These are phyloP conservation scores for Meles meles DNA, from an alignment of 2,113 vertebrate genomes.

Conservation along the genomic window DNA sequence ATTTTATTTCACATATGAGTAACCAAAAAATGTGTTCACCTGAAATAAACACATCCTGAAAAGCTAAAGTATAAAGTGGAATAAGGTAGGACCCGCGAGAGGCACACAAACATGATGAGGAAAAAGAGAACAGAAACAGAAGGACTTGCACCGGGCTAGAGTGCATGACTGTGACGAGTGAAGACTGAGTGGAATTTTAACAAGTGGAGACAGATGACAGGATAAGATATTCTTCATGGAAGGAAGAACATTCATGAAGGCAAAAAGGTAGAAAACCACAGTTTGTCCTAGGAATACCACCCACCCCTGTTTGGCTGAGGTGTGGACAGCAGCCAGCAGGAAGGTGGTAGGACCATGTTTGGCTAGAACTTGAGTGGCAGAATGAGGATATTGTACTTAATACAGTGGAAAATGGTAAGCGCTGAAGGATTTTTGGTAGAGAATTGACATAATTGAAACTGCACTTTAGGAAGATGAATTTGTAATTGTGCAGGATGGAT, in stretches of 20 bases:
- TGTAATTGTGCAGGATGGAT: not conserved
- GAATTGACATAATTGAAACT: not conserved
- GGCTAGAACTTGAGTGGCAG: not conserved
- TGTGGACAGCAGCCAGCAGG: not conserved
- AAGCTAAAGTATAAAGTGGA: not conserved
- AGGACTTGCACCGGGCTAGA: not conserved
- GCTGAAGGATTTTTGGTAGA: not conserved
- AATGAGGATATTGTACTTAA: not conserved
- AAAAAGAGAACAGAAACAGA: not conserved
- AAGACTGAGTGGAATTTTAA: not conserved
- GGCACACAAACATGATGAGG: not conserved
- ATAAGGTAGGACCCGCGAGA: not conserved
- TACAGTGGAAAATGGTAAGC: not conserved
- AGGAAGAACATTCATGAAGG: not conserved
- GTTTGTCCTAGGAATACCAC: not conserved
- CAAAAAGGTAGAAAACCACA: not conserved
- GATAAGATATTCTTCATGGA: not conserved
- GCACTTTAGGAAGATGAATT: not conserved
- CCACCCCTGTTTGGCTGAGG: not conserved
- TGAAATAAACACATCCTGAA: not conserved
- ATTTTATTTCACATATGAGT: not conserved
- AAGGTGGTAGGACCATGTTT: not conserved
- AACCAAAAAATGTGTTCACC: not conserved
- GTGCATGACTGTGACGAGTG: rapidly evolving
- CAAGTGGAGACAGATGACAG: not conserved